Evolutionary conservation across 1,140 invertebrate genomes (phyloP).

Genomic region (Cotesia chilonis): DNA sequence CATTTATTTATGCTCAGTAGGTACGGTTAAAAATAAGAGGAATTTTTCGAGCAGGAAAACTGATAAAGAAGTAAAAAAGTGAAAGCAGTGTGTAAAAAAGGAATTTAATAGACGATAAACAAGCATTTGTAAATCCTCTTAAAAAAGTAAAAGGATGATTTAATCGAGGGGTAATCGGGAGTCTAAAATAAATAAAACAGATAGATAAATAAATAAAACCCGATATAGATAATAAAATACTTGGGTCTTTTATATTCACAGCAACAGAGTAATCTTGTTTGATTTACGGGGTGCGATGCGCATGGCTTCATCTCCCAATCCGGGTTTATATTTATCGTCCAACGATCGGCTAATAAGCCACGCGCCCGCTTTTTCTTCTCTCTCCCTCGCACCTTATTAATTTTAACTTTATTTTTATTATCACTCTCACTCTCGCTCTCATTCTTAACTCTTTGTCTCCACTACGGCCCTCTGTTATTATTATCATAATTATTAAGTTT

Average conservation of each 20-base stretch:
- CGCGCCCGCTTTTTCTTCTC: constrained; percentile 16
- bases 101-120: no score
- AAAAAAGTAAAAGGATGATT: no score
- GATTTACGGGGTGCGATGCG: constrained; percentile 35
- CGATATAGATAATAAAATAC: constrained; percentile 9
- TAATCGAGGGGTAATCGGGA: no score
- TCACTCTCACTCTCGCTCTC: constrained; percentile 19
- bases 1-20: no score
- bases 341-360: constrained; percentile 38
- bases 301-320: constrained; percentile 32
- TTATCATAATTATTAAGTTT: constrained; percentile 24
- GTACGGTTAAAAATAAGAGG: no score
- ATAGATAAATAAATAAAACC: constrained; percentile 11
- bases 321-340: constrained; percentile 35
- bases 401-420: constrained; percentile 10
- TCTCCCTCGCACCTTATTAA: neutral
- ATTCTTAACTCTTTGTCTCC: neutral
- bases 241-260: constrained; percentile 25
- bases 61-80: no score
- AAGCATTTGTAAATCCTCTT: no score
- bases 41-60: no score
- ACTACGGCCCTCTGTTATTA: neutral
- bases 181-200: constrained; percentile 11
- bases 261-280: constrained; percentile 24
- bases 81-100: no score